Percentiles rank a stretch among this genome's conserved stretches.
These are phyloP conservation scores for Elephas maximus DNA, from an alignment of 2,113 vertebrate species.

Conservation along the genomic window DNA sequence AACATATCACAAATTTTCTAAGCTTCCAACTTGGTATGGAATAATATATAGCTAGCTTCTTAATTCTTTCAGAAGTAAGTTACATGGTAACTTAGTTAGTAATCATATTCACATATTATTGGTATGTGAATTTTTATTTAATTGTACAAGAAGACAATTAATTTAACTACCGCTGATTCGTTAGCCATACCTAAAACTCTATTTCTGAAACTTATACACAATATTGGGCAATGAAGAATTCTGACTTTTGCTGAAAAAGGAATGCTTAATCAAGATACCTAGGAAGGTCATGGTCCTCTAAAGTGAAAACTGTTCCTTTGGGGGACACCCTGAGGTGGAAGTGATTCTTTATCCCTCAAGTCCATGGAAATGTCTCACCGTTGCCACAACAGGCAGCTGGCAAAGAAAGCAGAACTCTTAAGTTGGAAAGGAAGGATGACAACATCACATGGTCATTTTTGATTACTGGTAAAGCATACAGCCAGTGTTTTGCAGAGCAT, in stretches of 20 bases:
- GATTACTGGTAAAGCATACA: not conserved
- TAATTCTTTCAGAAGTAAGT: constrained; percentile 22
- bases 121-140: not conserved
- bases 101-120: not conserved
- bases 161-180: not conserved
- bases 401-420: not conserved
- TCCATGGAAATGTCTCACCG: not conserved
- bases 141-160: not conserved
- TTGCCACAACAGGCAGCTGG: not conserved
- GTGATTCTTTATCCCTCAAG: not conserved
- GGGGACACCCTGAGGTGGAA: not conserved
- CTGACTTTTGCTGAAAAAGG: constrained; percentile 1
- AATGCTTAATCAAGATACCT: not conserved
- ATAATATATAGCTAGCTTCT: not conserved
- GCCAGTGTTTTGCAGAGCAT: not conserved
- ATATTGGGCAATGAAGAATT: not conserved
- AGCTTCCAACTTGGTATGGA: not conserved
- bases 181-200: not conserved
- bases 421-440: not conserved
- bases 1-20: not conserved
- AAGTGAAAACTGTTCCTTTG: not conserved
- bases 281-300: not conserved
- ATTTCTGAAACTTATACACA: constrained; percentile 3
- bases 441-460: not conserved
- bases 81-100: not conserved